phyloP scores from a whole-genome alignment of 2,113 vertebrate genomes.

The Sporophila hypoxantha region DNA sequence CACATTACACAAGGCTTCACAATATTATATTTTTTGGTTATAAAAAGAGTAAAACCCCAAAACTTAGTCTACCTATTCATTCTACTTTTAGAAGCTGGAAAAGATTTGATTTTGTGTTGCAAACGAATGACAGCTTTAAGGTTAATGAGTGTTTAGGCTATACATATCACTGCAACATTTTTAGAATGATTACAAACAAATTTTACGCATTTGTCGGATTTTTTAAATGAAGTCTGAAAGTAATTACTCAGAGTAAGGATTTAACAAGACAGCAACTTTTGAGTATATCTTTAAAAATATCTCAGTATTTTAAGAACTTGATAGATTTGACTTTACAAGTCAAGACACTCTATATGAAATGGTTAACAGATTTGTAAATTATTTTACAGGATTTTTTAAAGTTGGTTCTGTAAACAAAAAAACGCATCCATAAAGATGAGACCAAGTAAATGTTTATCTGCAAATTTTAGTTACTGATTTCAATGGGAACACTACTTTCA shows the following conservation, averaged over 20 bases:
- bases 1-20: neutral
- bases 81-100: neutral
- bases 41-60: neutral
- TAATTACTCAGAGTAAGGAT: neutral
- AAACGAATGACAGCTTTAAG: neutral
- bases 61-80: neutral
- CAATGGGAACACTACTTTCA: neutral
- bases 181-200: neutral
- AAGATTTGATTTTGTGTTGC: neutral
- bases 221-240: neutral
- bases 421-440: neutral
- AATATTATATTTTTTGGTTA: neutral
- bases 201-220: neutral
- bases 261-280: neutral
- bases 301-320: neutral
- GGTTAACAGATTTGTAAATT: neutral
- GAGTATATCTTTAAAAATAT: neutral
- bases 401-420: neutral
- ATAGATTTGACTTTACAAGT: neutral
- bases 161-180: neutral
- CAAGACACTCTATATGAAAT: neutral
- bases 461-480: neutral
- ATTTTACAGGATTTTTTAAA: neutral
- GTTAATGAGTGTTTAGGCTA: neutral
- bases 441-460: neutral